Evolutionary conservation across 2,797 vertebrate genomes (phyloP).

Genomic region (Austrolebias charrua): DNA sequence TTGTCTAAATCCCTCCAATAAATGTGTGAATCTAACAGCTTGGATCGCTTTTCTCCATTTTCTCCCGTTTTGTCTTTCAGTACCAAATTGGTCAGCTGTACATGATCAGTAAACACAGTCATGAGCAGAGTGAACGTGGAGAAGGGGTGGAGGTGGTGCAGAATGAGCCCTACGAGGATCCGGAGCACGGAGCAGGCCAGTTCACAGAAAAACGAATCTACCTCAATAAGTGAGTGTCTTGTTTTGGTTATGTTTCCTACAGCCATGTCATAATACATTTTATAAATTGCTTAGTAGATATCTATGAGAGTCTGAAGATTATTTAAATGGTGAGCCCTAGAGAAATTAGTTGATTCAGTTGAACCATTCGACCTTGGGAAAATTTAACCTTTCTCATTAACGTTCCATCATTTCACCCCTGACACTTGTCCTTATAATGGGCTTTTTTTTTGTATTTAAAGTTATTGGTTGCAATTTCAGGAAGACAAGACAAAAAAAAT

Average conservation of each 20-base stretch:
- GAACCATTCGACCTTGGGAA: too few species aligned
- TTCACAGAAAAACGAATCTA: constrained; percentile 97
- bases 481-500: too few species aligned
- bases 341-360: too few species aligned
- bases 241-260: background rate
- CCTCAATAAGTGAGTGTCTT: constrained; percentile 89
- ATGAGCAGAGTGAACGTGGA: constrained; percentile 95
- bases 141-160: constrained; percentile 98
- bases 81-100: constrained; percentile 98
- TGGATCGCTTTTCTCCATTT: constrained; percentile 26
- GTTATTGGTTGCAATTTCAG: too few species aligned
- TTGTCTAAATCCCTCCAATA: background rate
- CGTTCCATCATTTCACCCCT: too few species aligned
- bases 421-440: too few species aligned
- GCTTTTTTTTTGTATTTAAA: too few species aligned
- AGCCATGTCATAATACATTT: background rate
- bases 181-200: constrained; percentile 91
- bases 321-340: too few species aligned
- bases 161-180: constrained; percentile 93
- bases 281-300: background rate
- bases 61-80: constrained; percentile 73
- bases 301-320: too few species aligned
- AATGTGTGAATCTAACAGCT: constrained; percentile 7
- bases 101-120: constrained; percentile 99
- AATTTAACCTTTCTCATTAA: too few species aligned